Percentiles rank a stretch among this genome's conserved stretches.
These are phyloP conservation scores for Nemotelus pantherinus DNA, from an alignment of 2,888 invertebrate species.

Conservation along the genomic window DNA sequence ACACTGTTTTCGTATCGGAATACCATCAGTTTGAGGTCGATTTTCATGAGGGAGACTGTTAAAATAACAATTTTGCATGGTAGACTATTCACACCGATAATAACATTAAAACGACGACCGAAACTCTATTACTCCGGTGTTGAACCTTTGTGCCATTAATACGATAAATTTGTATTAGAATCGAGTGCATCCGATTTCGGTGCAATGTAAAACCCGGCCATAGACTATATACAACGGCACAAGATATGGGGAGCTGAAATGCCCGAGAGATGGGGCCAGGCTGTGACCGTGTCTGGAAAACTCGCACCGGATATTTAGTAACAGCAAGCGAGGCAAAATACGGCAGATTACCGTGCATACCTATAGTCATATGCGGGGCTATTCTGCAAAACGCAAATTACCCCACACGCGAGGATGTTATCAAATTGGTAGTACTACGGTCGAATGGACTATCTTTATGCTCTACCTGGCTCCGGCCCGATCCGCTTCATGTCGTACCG, in stretches of 20 bases:
- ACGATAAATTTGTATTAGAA: slow-evolving; percentile 50
- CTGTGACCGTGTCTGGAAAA: slow-evolving; percentile 23
- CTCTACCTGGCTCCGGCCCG: slow-evolving; percentile 29
- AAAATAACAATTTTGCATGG: slow-evolving; percentile 50
- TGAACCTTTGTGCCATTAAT: slow-evolving; percentile 47
- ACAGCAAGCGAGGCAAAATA: slow-evolving; percentile 27
- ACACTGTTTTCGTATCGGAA: not conserved
- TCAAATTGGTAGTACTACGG: slow-evolving; percentile 38
- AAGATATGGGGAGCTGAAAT: not conserved
- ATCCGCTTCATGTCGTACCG: slow-evolving; percentile 36
- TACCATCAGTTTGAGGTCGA: not conserved
- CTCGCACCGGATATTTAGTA: slow-evolving; percentile 37
- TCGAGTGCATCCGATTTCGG: slow-evolving; percentile 47
- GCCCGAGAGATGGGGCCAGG: not conserved
- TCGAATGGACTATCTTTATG: slow-evolving; percentile 38
- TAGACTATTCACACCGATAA: slow-evolving; percentile 50
- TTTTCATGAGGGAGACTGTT: slow-evolving; percentile 40
- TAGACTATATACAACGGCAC: slow-evolving; percentile 4
- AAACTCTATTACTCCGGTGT: slow-evolving; percentile 46
- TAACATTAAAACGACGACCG: slow-evolving; percentile 48
- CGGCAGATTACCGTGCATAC: not conserved
- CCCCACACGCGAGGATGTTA: slow-evolving; percentile 37
- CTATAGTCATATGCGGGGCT: not conserved
- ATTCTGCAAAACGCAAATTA: slow-evolving; percentile 36
- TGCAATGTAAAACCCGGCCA: slow-evolving; percentile 42